Conservation (phyloP, 2,113 vertebrate genomes). For the Mobula birostris region DNA sequence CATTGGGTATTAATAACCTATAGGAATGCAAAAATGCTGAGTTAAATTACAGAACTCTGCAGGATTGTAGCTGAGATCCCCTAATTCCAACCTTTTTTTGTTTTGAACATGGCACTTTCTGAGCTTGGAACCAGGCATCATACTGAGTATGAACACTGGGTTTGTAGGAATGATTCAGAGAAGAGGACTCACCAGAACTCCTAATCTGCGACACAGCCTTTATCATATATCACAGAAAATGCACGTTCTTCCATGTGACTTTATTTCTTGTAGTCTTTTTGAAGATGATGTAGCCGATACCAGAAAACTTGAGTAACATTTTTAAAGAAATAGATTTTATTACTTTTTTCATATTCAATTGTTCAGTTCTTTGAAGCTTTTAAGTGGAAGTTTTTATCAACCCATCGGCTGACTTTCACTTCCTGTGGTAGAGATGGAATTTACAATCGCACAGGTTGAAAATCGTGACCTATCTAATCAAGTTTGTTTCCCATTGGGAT, state of each 20-base stretch:
- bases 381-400: neutral
- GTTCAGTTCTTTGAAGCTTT: neutral
- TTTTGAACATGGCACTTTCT: neutral
- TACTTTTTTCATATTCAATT: neutral
- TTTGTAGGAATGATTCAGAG: neutral
- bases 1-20: neutral
- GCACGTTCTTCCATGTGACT: neutral
- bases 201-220: neutral
- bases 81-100: neutral
- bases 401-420: neutral
- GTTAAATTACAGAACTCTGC: neutral
- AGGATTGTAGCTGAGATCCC: neutral
- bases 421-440: neutral
- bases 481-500: neutral
- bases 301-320: neutral
- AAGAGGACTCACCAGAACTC: neutral
- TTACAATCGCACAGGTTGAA: neutral
- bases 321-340: neutral
- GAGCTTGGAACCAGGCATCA: neutral
- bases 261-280: neutral
- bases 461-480: neutral
- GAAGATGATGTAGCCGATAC: neutral
- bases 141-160: neutral
- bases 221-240: neutral
- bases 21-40: neutral